Evolutionary conservation across 2,113 vertebrate species (phyloP), one percentile per base, ranked within the genome.

Genomic region (Atherinomorus stipes): DNA sequence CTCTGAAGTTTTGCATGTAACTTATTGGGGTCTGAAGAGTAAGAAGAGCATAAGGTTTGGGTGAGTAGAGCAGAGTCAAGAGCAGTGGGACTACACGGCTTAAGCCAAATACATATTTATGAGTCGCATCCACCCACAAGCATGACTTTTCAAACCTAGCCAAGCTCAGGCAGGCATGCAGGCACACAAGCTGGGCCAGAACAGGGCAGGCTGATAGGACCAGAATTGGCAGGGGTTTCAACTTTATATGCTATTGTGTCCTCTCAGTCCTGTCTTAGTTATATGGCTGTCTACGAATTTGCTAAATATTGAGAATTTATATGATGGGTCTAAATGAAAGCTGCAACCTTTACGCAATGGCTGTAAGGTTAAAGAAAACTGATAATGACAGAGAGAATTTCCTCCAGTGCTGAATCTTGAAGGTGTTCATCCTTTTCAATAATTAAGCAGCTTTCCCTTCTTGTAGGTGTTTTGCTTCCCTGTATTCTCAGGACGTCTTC

Each of bases 41-140:
- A 83, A 87, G 80, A 84, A 76, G 81, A 91, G 82, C 90, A 91
- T 74, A 91, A 87, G 90, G 88, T 82, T 88, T 83, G 66, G 78
- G 80, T 26, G 52, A 80, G 85, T 23, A 38, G 81, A 80, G 80
- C 84, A 81, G 79, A 86, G 85, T 83, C 58, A 65, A 76, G 81
- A 85, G 83, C 71, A 66, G 84, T 83, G 85, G 84, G 90, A 93
- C 83, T 76, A 70, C 79, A 73, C 57, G 40, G 86, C 88, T 91
- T 90, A 88, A 90, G 85, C 87, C 80, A 83, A 87, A 91, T 92
- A 79, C 91, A 93, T 93, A 93, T 94, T 92, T 81, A 94, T 93
- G 90, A 93, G 80, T 42, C 68, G 80, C 76, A 64, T 91, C 84
- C 89, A 80, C 88, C 86, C 81, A 85, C 86, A 83, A 88, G 81